phyloP scores from a whole-genome alignment of 2,888 invertebrate genomes.

The Athetis lepigone region DNA sequence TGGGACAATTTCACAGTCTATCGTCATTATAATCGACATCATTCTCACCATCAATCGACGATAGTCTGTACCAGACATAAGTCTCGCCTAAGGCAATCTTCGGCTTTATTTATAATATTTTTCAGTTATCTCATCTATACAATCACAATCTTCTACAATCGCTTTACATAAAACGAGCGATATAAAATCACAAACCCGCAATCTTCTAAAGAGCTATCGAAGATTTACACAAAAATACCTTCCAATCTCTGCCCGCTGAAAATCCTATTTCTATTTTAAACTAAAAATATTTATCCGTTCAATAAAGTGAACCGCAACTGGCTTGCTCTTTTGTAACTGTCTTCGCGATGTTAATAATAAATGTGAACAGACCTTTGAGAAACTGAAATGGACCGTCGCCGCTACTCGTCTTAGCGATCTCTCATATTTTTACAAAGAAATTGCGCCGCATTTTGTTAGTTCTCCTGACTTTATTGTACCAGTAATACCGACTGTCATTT shows the following conservation, averaged over 20 bases:
- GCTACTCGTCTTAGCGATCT: not conserved
- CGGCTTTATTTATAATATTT: too few species aligned
- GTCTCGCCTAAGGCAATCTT: too few species aligned
- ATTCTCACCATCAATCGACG: too few species aligned
- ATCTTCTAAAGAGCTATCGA: not conserved
- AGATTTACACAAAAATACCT: not conserved
- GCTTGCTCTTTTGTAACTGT: constrained; percentile 14
- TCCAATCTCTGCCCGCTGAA: not conserved
- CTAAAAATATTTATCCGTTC: constrained; percentile 7
- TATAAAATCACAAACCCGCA: not conserved
- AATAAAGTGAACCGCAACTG: constrained; percentile 4
- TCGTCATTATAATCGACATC: too few species aligned
- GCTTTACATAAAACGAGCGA: too few species aligned
- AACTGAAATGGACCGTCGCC: not conserved
- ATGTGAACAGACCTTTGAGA: constrained; percentile 19
- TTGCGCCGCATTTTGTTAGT: not conserved
- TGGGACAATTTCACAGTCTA: too few species aligned
- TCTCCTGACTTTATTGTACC: not conserved
- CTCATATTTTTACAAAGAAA: constrained; percentile 6
- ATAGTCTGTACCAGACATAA: too few species aligned
- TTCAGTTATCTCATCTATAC: too few species aligned
- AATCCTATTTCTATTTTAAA: constrained; percentile 17
- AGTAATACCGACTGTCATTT: not conserved
- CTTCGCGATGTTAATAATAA: constrained; percentile 24
- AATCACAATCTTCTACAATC: too few species aligned